These are phyloP conservation scores for Rhabdophis nuchalis DNA, from an alignment of 2,797 vertebrate species.

Conservation along the genomic window DNA sequence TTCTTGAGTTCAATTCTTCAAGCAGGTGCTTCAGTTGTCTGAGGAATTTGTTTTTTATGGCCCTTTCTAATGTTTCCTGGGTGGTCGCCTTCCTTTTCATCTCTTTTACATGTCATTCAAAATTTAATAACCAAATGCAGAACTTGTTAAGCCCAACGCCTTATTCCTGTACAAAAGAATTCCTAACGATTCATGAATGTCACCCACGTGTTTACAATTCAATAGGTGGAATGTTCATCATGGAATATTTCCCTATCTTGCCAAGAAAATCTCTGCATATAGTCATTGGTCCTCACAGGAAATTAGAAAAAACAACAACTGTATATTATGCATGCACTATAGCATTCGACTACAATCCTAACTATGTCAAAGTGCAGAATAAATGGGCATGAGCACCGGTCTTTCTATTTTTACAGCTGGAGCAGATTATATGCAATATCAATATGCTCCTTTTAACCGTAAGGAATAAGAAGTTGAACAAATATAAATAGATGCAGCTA, in stretches of 20 bases:
- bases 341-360: background rate
- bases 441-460: slow-evolving; percentile 1
- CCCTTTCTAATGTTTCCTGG: slow-evolving; percentile 55
- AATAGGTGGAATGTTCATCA: background rate
- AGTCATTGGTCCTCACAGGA: slow-evolving; percentile 29
- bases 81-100: slow-evolving; percentile 62
- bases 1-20: slow-evolving; percentile 28
- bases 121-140: slow-evolving; percentile 50
- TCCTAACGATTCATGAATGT: slow-evolving; percentile 22
- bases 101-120: slow-evolving; percentile 42
- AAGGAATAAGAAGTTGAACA: slow-evolving; percentile 13
- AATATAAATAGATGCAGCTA: slow-evolving; percentile 36
- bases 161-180: slow-evolving; percentile 12
- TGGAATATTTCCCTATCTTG: background rate
- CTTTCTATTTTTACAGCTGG: slow-evolving; percentile 27
- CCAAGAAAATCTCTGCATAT: background rate
- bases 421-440: slow-evolving; percentile 42
- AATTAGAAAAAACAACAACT: slow-evolving; percentile 35
- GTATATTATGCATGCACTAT: slow-evolving; percentile 21
- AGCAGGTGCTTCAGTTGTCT: slow-evolving; percentile 50
- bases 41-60: slow-evolving; percentile 47
- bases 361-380: slow-evolving; percentile 10
- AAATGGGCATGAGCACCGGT: background rate
- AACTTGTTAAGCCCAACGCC: slow-evolving; percentile 15
- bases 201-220: background rate